These are phyloP conservation scores for Hemithea aestivaria DNA, from an alignment of 2,888 invertebrate genomes.

Conservation along the genomic window DNA sequence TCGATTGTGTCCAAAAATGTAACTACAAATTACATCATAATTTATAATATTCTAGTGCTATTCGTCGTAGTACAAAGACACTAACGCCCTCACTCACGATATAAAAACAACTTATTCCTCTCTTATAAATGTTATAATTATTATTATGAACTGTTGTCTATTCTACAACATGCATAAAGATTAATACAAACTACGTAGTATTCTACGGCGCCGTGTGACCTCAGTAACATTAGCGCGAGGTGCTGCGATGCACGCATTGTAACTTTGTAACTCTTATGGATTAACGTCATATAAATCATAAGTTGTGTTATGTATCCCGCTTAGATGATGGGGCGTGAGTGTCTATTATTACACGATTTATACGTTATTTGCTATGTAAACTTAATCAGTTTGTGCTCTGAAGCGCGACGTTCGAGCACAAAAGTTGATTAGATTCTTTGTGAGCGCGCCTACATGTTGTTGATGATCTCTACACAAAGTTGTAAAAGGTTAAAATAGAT, in stretches of 20 bases:
- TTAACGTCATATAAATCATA: constrained; percentile 13
- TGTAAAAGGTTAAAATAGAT: too few species aligned
- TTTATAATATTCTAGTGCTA: too few species aligned
- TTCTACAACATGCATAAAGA: too few species aligned
- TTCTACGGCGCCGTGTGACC: constrained; percentile 10
- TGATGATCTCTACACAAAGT: constrained; percentile 12
- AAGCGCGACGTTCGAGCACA: constrained; percentile 13
- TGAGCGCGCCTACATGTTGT: constrained; percentile 8
- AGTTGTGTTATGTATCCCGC: constrained; percentile 30
- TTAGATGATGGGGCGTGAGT: constrained; percentile 49
- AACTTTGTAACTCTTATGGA: constrained; percentile 1
- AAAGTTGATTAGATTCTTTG: constrained; percentile 3
- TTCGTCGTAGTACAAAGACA: too few species aligned
- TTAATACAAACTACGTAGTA: background rate
- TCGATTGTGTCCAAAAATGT: too few species aligned
- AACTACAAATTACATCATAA: too few species aligned
- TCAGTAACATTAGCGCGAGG: constrained; percentile 30
- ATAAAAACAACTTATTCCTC: too few species aligned
- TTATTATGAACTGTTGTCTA: too few species aligned
- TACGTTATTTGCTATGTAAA: constrained; percentile 3
- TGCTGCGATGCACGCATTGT: constrained; percentile 20
- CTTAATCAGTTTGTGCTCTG: constrained; percentile 13
- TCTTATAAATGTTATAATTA: too few species aligned
- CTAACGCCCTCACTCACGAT: too few species aligned
- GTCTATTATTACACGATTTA: constrained; percentile 23